Evolutionary conservation across 1,140 invertebrate species (phyloP).

Genomic region (Eupeodes corollae): DNA sequence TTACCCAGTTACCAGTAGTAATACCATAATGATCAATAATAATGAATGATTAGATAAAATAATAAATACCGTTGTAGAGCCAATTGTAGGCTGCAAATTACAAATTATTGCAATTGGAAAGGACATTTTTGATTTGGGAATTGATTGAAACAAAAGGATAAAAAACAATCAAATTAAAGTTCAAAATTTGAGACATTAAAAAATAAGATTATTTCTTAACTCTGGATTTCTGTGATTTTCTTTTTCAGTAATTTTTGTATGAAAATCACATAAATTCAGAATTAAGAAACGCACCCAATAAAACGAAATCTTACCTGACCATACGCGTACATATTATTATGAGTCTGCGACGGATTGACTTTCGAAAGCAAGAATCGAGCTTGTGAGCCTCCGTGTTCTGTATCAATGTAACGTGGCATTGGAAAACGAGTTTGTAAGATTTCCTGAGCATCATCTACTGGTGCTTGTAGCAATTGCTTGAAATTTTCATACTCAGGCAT

Average conservation of each 20-base stretch:
- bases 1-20: no score
- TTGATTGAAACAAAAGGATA: slow-evolving; percentile 16
- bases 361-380: slow-evolving; percentile 96
- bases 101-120: not conserved
- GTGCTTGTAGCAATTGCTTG: slow-evolving; percentile 88
- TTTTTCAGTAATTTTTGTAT: not conserved
- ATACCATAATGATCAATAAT: not conserved
- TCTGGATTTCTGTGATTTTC: no score
- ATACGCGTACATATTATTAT: slow-evolving; percentile 96
- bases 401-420: slow-evolving; percentile 97
- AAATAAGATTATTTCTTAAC: not conserved
- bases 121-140: slow-evolving; percentile 2
- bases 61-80: slow-evolving; percentile 32
- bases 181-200: slow-evolving; percentile 7
- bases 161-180: slow-evolving; percentile 14
- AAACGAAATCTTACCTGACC: slow-evolving; percentile 53
- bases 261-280: not conserved
- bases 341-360: slow-evolving; percentile 99
- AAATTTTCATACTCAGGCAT: slow-evolving; percentile 97
- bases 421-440: slow-evolving; percentile 93
- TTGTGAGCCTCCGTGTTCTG: slow-evolving; percentile 95
- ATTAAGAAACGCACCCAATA: not conserved
- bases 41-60: slow-evolving; percentile 3
- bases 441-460: slow-evolving; percentile 94
- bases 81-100: slow-evolving; percentile 26